Conservation (phyloP, 2,113 vertebrate genomes). For the Dipodomys ordii region DNA sequence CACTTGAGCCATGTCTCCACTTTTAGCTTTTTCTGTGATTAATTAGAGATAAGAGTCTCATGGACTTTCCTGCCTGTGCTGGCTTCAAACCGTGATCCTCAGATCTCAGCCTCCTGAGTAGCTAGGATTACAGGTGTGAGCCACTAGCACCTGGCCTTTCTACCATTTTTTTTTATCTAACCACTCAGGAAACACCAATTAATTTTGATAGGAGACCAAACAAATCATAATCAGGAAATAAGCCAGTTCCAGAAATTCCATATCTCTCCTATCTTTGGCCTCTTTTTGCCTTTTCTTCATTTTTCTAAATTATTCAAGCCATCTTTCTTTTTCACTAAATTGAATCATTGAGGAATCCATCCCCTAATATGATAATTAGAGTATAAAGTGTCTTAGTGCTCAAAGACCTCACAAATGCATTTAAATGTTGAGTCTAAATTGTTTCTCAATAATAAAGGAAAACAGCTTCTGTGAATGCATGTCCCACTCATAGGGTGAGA, state of each 20-base stretch:
- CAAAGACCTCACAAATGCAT: background rate
- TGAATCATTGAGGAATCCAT: background rate
- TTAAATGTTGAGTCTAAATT: background rate
- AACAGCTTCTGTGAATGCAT: background rate
- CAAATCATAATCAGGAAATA: background rate
- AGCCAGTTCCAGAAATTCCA: background rate
- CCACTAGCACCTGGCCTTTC: background rate
- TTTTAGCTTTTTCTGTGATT: no score
- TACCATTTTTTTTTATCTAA: background rate
- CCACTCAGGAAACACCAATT: background rate
- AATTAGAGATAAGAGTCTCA: no score
- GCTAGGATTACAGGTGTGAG: background rate
- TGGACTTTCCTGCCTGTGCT: no score
- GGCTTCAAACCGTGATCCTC: no score
- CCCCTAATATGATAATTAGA: background rate
- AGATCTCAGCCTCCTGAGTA: no score
- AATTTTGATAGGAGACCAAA: slow-evolving; percentile 35
- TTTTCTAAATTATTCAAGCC: background rate
- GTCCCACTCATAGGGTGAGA: background rate
- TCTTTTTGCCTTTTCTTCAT: background rate
- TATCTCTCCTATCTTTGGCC: background rate
- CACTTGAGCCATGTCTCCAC: no score
- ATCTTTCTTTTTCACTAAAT: background rate
- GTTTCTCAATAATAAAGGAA: background rate
- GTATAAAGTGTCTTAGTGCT: background rate